Evolutionary conservation across 1,140 invertebrate genomes (phyloP).

Genomic region (Camponotus pennsylvanicus): DNA sequence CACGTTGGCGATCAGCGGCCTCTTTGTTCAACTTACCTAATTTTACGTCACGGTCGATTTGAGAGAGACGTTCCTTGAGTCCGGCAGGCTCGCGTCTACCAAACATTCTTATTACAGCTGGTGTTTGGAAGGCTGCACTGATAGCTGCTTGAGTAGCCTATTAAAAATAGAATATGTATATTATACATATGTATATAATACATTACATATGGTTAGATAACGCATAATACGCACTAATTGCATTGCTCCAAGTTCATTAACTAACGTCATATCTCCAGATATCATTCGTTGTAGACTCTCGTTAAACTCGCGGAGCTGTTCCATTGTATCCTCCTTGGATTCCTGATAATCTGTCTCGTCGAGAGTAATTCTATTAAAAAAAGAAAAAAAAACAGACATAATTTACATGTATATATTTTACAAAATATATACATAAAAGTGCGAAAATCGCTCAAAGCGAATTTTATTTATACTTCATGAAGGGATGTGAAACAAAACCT

Average conservation of each 20-base stretch:
- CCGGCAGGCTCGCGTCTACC: constrained; percentile 91
- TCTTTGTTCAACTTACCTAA: constrained; percentile 85
- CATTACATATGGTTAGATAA: background rate
- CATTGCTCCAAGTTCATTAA: constrained; percentile 89
- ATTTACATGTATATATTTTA: background rate
- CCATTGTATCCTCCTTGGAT: constrained; percentile 91
- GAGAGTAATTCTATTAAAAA: constrained; percentile 88
- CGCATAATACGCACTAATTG: constrained; percentile 86
- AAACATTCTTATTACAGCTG: constrained; percentile 92
- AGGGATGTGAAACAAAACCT: constrained; percentile 84
- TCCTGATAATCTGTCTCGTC: constrained; percentile 90
- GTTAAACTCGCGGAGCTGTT: constrained; percentile 92
- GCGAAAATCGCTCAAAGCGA: background rate
- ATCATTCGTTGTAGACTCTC: constrained; percentile 89
- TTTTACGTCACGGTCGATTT: constrained; percentile 87
- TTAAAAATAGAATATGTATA: constrained; percentile 24
- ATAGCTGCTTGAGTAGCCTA: constrained; percentile 93
- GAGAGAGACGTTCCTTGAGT: constrained; percentile 88
- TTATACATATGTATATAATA: background rate
- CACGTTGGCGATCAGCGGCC: constrained; percentile 81
- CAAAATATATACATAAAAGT: background rate
- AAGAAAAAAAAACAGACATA: constrained; percentile 23
- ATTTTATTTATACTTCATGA: background rate
- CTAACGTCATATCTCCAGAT: constrained; percentile 90
- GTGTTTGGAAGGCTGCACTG: constrained; percentile 92